Percentiles rank a stretch among this genome's conserved stretches.
Conservation (phyloP, 2,888 invertebrate species). For the Ophion ventricosus region DNA sequence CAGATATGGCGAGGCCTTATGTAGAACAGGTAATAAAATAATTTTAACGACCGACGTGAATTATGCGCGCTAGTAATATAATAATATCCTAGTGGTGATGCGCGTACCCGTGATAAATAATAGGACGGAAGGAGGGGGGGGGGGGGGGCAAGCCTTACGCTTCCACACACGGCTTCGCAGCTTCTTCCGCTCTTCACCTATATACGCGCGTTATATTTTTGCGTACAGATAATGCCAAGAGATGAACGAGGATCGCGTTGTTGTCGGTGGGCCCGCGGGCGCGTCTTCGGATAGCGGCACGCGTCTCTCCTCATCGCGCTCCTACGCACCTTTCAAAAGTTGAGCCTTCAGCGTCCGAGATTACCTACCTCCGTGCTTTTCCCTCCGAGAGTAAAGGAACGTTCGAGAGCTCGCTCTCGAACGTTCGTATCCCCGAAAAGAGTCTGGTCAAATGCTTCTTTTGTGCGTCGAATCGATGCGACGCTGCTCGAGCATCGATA, state of each 20-base stretch:
- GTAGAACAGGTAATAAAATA: conserved; percentile 81
- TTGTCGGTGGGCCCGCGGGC: too few species aligned
- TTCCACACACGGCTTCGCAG: conserved; percentile 38
- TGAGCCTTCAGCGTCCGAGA: background rate
- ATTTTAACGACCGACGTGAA: conserved; percentile 81
- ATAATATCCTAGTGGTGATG: conserved; percentile 77
- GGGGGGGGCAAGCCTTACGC: conserved; percentile 43
- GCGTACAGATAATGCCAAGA: background rate
- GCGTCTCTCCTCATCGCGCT: background rate
- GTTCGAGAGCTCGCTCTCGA: background rate
- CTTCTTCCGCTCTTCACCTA: conserved; percentile 37
- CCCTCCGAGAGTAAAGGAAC: background rate
- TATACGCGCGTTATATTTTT: background rate
- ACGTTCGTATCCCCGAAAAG: background rate
- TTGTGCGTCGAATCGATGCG: background rate
- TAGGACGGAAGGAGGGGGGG: conserved; percentile 58
- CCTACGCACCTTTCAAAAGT: background rate
- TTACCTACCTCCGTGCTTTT: background rate
- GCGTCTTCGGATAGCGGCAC: background rate
- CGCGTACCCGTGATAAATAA: conserved; percentile 81
- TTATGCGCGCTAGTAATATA: conserved; percentile 81
- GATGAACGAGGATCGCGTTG: background rate
- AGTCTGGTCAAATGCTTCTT: background rate
- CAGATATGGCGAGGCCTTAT: conserved; percentile 59
- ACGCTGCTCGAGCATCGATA: background rate